Evolutionary conservation across 2,888 invertebrate species (phyloP).

Genomic region (Micoletzkya japonica): DNA sequence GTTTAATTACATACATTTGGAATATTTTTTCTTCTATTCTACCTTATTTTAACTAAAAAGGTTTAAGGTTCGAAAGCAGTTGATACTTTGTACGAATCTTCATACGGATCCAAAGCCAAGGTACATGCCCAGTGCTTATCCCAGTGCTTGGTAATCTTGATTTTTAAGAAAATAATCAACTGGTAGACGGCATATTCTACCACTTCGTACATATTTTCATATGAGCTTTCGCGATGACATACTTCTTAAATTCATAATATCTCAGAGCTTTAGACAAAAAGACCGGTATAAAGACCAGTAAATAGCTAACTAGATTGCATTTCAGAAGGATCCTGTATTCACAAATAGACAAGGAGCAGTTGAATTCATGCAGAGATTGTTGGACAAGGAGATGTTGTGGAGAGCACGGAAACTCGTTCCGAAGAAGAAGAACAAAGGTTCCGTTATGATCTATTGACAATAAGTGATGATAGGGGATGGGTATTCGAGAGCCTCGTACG

Average conservation of each 20-base stretch:
- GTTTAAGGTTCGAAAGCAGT: conserved; percentile 81
- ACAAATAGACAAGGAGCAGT: not conserved
- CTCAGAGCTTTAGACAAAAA: too few species aligned
- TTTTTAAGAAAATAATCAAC: too few species aligned
- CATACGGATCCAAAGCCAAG: conserved; percentile 76
- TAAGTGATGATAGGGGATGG: too few species aligned
- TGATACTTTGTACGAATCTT: conserved; percentile 86
- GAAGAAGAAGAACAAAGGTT: conserved; percentile 58
- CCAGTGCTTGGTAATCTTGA: too few species aligned
- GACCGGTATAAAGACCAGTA: too few species aligned
- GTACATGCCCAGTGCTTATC: conserved; percentile 75
- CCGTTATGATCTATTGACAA: too few species aligned
- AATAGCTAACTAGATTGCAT: not conserved
- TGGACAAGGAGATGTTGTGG: conserved; percentile 53
- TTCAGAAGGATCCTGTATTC: conserved; percentile 7
- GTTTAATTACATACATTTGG: too few species aligned
- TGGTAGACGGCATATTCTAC: too few species aligned
- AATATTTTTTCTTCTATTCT: not conserved
- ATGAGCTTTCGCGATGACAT: too few species aligned
- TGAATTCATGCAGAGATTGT: conserved; percentile 35
- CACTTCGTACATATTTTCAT: too few species aligned
- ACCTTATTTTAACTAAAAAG: conserved; percentile 37
- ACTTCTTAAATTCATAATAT: too few species aligned
- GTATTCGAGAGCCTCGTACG: too few species aligned
- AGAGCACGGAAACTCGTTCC: conserved; percentile 59